These are phyloP conservation scores for Noctua janthina DNA, from an alignment of 2,888 invertebrate genomes.

Conservation along the genomic window DNA sequence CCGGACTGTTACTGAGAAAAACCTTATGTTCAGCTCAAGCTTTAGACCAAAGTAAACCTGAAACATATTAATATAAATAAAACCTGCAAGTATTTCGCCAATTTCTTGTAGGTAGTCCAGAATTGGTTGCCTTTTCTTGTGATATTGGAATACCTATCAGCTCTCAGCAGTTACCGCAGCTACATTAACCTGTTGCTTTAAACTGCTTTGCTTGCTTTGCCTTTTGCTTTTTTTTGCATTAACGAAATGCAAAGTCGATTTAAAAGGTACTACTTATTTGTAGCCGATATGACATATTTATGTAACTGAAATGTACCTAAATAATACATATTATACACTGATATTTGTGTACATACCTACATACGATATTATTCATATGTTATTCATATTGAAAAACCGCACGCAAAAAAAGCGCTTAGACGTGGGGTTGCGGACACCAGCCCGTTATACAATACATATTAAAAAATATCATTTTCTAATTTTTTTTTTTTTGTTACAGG, in stretches of 20 bases:
- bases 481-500: constrained; percentile 47
- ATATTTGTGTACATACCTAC: not conserved
- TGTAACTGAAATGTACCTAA: not conserved
- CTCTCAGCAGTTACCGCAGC: not conserved
- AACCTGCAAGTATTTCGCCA: not conserved
- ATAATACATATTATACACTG: not conserved
- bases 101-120: not conserved
- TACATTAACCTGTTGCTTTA: not conserved
- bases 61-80: not conserved
- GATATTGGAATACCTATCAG: not conserved
- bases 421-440: too few relatives aligned
- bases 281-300: not conserved
- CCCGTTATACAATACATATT: too few relatives aligned
- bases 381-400: not conserved
- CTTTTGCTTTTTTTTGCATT: not conserved
- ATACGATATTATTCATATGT: not conserved
- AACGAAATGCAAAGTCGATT: not conserved
- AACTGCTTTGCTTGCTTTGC: too few relatives aligned
- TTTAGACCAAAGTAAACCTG: not conserved
- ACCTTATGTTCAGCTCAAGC: not conserved
- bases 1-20: not conserved
- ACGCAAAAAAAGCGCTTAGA: too few relatives aligned
- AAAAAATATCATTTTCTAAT: constrained; percentile 4
- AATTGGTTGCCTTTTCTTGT: not conserved
- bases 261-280: not conserved